Base-by-base conservation (phyloP, 2,113 vertebrate species). In the Phrynocephalus versicolor region DNA sequence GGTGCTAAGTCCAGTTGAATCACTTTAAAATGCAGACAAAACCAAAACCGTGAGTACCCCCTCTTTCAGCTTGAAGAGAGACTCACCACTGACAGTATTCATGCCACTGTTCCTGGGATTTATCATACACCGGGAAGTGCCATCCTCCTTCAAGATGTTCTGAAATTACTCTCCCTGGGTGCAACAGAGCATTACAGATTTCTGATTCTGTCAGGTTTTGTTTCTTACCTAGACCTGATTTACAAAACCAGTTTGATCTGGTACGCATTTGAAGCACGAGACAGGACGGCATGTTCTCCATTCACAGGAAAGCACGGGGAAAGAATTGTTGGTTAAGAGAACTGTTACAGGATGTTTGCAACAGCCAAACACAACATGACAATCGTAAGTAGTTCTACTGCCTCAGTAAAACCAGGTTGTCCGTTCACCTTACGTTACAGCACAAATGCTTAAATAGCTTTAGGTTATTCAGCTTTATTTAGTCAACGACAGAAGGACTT, bases 401-500 rank as follows among this genome's bases (percentile, higher is more conserved):
- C 91, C 93, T 89, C 93, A 27, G 85, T 88, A 84, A 87, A 91
- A 89, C 91, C 93, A 93, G 84, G 92, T 93, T 94, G 94, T 93
- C 88, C 91, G 71, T 95, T 95, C 93, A 94, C 93, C 91, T 94
- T 92, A 90, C 75, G 70, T 92, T 91, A 90, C 0, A 23, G 62
- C 81, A 90, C 84, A 78, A 65, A 75, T 81, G 88, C 69, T 81
- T 88, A 90, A 81, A 88, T 89, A 90, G 91, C 88, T 95, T 33
- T 51, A 89, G 91, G 88, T 85, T 81, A 94, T 93, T 86, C 88
- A 89, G 76, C 81, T 94, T 91, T 92, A 94, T 94, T 96, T 93
- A 93, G 90, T 91, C 90, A 91, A 88, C 69, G 51, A 94, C 62
- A 93, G 91, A 92, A 94, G 88, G 89, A 93, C 89, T 92, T 60